Conservation (phyloP, 2,888 invertebrate species). For the Limenitis camilla region DNA sequence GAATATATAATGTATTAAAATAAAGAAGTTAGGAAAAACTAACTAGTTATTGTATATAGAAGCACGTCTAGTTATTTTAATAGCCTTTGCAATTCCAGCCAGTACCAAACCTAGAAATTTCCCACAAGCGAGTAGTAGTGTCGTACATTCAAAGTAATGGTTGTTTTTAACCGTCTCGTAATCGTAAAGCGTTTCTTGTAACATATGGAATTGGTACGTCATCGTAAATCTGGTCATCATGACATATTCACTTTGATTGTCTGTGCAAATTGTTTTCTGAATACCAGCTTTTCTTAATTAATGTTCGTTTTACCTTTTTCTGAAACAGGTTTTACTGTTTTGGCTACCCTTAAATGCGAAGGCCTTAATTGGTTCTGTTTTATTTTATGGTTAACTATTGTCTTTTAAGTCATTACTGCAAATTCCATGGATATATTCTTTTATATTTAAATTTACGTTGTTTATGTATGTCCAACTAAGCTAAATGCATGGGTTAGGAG, state of each 20-base stretch:
- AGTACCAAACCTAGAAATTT: slow-evolving; percentile 8
- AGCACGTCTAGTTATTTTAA: background rate
- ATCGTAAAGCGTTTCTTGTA: slow-evolving; percentile 28
- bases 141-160: slow-evolving; percentile 24
- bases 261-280: slow-evolving; percentile 12
- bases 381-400: too few species aligned
- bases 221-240: slow-evolving; percentile 23
- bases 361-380: too few species aligned
- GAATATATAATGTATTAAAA: too few species aligned
- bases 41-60: background rate
- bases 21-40: background rate
- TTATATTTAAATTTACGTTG: too few species aligned
- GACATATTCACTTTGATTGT: slow-evolving; percentile 13
- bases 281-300: background rate
- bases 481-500: too few species aligned
- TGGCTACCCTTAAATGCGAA: too few species aligned
- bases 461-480: too few species aligned
- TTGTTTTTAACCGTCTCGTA: slow-evolving; percentile 26
- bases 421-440: too few species aligned
- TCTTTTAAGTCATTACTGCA: too few species aligned
- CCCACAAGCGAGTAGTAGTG: slow-evolving; percentile 9
- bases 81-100: background rate
- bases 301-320: background rate
- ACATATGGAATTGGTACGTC: slow-evolving; percentile 20
- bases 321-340: too few species aligned